These are phyloP conservation scores for Vulpes vulpes DNA, from an alignment of 2,113 vertebrate species.

Conservation along the genomic window DNA sequence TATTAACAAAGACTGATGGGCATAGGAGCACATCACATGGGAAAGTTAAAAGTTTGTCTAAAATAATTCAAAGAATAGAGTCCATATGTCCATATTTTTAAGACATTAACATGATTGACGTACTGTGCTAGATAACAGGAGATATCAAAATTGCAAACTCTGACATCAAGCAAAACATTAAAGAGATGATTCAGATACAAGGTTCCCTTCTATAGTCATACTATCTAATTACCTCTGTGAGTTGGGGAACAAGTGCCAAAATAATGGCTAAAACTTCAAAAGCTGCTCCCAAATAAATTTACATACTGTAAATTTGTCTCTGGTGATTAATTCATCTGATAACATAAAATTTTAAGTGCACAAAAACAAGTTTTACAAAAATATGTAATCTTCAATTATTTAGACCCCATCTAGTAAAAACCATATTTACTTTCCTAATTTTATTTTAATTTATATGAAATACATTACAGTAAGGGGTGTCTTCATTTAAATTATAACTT, in stretches of 20 bases:
- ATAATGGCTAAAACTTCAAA: neutral
- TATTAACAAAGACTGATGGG: neutral
- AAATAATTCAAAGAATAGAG: slow-evolving; percentile 40
- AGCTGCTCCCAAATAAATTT: neutral
- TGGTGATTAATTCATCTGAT: slow-evolving; percentile 20
- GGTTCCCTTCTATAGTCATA: slow-evolving; percentile 12
- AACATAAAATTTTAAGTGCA: slow-evolving; percentile 45
- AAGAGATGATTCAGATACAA: slow-evolving; percentile 1
- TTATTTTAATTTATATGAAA: slow-evolving; percentile 55
- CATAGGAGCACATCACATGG: neutral
- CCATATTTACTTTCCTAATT: slow-evolving; percentile 14
- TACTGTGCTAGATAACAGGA: neutral
- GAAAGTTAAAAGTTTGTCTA: neutral
- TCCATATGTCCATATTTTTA: neutral
- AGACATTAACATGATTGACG: neutral
- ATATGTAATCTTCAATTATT: slow-evolving; percentile 5
- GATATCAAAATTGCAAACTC: neutral
- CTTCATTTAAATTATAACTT: slow-evolving; percentile 56
- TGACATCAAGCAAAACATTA: slow-evolving; percentile 23
- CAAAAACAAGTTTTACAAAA: neutral
- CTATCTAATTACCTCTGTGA: slow-evolving; percentile 32
- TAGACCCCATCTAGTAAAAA: slow-evolving; percentile 2
- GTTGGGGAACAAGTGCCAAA: slow-evolving; percentile 18
- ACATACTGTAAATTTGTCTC: neutral
- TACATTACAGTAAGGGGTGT: neutral